Base-by-base conservation (phyloP, 2,113 vertebrate genomes). In the Rhizomys pruinosus region DNA sequence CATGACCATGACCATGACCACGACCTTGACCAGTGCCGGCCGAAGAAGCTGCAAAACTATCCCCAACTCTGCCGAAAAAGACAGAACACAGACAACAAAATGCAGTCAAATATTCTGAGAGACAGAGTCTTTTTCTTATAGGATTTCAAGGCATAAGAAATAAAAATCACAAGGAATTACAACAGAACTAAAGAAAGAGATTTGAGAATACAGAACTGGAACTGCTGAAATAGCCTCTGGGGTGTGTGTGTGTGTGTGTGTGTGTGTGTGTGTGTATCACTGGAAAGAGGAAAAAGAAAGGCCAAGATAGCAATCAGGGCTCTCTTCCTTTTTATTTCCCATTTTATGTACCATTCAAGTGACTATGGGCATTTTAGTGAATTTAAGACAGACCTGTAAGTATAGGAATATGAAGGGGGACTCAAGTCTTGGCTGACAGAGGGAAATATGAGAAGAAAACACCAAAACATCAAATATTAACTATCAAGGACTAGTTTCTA, bases 141-240 rank as follows among this genome's bases (percentile, higher is more conserved):
- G 57, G 22, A 79, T 78, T 69, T 85, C 29, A 89, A 19, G 47
- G 29, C 25, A 91, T 1, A 2, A 69, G 68, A 90, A 74, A 5
- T 68, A 47, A 85, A 74, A 86, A 81, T 68, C 61, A 59, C 42
- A 72, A 95, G 20, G 68, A 88, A 90, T 73, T 37, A 76, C 64
- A 4, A 76, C 13, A 19, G 72, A 91, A 47, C 47, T 63, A 59
- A 90, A 93, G 44, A 52, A 82, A 90, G 44, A 63, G 25, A 69
- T 78, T 25, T 47, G n/a, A 61, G 55, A 37, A 25, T 72, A 68
- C 4, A 89, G 17, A 63, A 74, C 1, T 16, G 17, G 16, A 9
- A 20, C 5, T 17, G 13, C 61, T 32, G 11, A 17, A 27, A 55
- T 20, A 68, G 23, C 11, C 7, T n/a, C n/a, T n/a, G n/a, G n/a